Evolutionary conservation across 2,888 invertebrate genomes (phyloP).

Genomic region (Noctua pronuba): DNA sequence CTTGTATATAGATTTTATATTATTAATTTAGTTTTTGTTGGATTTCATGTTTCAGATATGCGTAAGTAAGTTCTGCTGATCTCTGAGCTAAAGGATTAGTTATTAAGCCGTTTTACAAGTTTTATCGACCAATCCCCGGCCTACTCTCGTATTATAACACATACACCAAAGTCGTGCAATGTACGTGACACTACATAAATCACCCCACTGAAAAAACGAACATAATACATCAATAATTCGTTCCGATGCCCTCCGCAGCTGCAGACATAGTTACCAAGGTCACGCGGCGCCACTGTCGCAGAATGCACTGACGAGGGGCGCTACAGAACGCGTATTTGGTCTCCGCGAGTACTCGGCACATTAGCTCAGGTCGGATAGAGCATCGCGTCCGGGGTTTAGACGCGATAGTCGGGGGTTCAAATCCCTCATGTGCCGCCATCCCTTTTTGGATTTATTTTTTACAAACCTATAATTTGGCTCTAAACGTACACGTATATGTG

Average conservation of each 20-base stretch:
- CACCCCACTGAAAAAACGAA: neutral
- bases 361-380: neutral
- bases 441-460: neutral
- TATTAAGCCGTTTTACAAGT: too few relatives aligned
- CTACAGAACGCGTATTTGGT: neutral
- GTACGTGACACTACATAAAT: too few relatives aligned
- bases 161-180: too few relatives aligned
- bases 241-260: neutral
- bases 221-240: too few relatives aligned
- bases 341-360: neutral
- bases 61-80: too few relatives aligned
- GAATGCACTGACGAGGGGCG: neutral
- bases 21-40: too few relatives aligned
- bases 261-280: neutral
- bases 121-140: too few relatives aligned
- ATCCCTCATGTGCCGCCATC: neutral
- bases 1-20: too few relatives aligned
- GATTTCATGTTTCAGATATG: too few relatives aligned
- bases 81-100: too few relatives aligned
- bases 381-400: neutral
- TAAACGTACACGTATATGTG: neutral
- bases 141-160: too few relatives aligned
- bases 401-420: constrained; percentile 5
- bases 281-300: neutral
- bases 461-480: neutral